Base-by-base conservation (phyloP, 2,113 vertebrate species). In the Hylia prasina region DNA sequence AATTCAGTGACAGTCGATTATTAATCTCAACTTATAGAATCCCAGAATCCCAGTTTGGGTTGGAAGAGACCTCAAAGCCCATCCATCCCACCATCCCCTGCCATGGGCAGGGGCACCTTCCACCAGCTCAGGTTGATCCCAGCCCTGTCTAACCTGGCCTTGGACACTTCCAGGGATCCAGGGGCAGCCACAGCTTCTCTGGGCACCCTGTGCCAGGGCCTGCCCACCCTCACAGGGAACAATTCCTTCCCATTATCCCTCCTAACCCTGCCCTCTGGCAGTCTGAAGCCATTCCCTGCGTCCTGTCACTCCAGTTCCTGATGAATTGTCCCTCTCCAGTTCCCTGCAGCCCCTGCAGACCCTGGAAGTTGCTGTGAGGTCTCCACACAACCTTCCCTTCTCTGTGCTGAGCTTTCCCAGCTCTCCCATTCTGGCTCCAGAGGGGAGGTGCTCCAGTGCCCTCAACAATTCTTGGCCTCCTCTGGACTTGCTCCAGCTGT, bases 91-190 rank as follows among this genome's bases (percentile, higher is more conserved):
- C 13, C n/a, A n/a, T n/a, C 23, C 39, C 13, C 16, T 63, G 65
- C 65, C 42, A 18, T 64, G 19, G 76, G 14, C 57, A 80, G 76
- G 50, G 68, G 37, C 68, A 23, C 1, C 11, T 72, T 2, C 12
- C 76, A 33, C 35, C 3, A 0, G 0, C 27, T 51, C 68, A 65
- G 50, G 4, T 0, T 15, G 27, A 10, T 57, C 86, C 58, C 15
- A 37, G 11, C 14, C 31, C 33, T 0, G 0, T 33, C 71, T 31
- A 88, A 0, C 25, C 57, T 33, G 31, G 13, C 8, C 66, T 64
- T 5, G 85, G 65, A 1, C 57, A 27, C 35, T 35, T 0, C 30
- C 40, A 42, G 40, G 40, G 40, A 42, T 42, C 40, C 40, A 31
- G 56, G 40, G 21, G 6, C 85, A 71, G 48, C 25, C 66, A 42